Evolutionary conservation across 2,888 invertebrate genomes (phyloP), one percentile per base, ranked within the genome.

Genomic region (Drosophila buzzatii): DNA sequence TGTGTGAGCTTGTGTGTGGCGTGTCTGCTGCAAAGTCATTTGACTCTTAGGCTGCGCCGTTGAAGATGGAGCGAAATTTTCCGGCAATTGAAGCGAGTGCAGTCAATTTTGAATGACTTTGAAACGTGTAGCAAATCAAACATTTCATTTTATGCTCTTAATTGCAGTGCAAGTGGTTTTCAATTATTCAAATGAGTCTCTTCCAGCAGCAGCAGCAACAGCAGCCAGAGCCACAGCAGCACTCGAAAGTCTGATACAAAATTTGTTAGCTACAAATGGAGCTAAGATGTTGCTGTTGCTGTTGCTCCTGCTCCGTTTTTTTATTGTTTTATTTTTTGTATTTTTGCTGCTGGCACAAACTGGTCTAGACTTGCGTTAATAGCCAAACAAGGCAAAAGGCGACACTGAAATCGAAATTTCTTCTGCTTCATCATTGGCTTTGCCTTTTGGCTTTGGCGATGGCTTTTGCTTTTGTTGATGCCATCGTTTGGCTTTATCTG

Each of bases 121-220:
- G 70, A 27, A 73, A 74, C 77, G 74, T 71, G 73, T 61, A 75
- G 70, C 57, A 81, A 86, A 85, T 72, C 78, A 80, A 85, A 88
- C 70, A 85, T 81, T 78, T 83, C 70, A 66, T 86, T 86, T 77
- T 69, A 73, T 82, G 89, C 85, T 89, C 86, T 85, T 86, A 84
- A 85, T 89, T 85, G 89, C 79, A 79, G 68, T 76, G 79, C 84
- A 86, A 85, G 87, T 86, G 89, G 61, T 79, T 86, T 85, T 89
- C 86, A 89, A 85, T 85, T 89, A 85, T 86, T 89, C 82, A 85
- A 89, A 85, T 86, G 86, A 76, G 76, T 70, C 83, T 72, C 76
- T 79, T 80, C 73, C 78, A 77, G 59, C 33, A 52, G 60, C 71
- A 73, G 49, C 49, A 57, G 51, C 37, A 60, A 55, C 71, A 74